These are phyloP conservation scores for Anthrax anthrax DNA, from an alignment of 2,888 invertebrate species.

Conservation along the genomic window DNA sequence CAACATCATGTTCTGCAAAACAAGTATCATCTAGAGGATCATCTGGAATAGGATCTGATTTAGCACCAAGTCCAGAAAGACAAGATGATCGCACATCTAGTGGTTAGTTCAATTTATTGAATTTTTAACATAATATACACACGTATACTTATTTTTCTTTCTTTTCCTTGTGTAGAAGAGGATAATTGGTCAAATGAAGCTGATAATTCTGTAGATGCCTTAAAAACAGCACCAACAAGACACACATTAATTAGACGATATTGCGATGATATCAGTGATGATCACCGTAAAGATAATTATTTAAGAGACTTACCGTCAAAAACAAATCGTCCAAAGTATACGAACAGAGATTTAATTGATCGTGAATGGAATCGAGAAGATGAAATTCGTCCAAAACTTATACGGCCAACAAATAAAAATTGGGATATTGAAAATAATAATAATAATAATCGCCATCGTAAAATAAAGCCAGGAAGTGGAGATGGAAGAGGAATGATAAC, in stretches of 20 bases:
- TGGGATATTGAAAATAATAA: conserved; percentile 32
- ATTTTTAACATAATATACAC: background rate
- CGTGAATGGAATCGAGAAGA: conserved; percentile 27
- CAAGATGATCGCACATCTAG: conserved; percentile 35
- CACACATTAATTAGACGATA: conserved; percentile 25
- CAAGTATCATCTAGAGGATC: conserved; percentile 63
- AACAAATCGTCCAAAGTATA: background rate
- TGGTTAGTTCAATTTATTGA: conserved; percentile 21
- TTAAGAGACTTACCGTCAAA: conserved; percentile 28
- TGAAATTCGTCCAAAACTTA: conserved; percentile 32
- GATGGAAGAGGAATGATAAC: no score
- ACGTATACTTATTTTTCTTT: no score
- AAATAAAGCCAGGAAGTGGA: conserved; percentile 15
- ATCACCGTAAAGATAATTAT: conserved; percentile 30
- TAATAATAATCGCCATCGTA: conserved; percentile 30
- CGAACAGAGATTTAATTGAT: conserved; percentile 9
- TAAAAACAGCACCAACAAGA: conserved; percentile 26
- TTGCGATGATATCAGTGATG: conserved; percentile 23
- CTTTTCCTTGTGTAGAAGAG: conserved; percentile 20
- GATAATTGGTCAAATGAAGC: conserved; percentile 34
- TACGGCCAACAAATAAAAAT: conserved; percentile 24
- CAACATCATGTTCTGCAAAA: conserved; percentile 41
- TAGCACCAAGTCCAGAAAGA: conserved; percentile 70
- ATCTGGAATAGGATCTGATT: conserved; percentile 78
- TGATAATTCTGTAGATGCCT: conserved; percentile 30